phyloP scores from a whole-genome alignment of 2,797 vertebrate species.

The Aratinga solstitialis region DNA sequence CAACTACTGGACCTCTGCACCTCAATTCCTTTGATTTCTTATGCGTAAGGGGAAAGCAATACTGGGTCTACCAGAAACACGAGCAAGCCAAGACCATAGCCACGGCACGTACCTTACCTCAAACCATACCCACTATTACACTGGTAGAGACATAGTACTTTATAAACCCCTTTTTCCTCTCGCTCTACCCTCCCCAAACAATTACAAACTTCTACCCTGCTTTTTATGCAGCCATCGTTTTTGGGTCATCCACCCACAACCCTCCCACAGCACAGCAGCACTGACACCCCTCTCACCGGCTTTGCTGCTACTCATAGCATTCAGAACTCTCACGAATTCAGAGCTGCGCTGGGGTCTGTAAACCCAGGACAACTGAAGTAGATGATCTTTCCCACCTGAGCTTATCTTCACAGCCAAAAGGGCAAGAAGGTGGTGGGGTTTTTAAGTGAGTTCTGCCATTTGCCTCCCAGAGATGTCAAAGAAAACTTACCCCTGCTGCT shows the following conservation, averaged over 20 bases:
- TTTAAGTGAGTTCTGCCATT: not conserved
- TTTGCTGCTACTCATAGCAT: not conserved
- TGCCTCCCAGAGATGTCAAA: accelerated
- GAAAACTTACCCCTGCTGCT: not conserved
- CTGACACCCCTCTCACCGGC: not conserved
- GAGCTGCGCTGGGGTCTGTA: not conserved
- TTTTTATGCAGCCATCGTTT: not conserved
- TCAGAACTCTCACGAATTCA: not conserved
- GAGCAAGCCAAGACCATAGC: not conserved
- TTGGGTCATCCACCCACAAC: not conserved
- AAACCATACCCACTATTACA: accelerated
- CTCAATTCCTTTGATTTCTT: not conserved
- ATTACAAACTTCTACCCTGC: too few relatives aligned
- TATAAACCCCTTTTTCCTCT: not conserved
- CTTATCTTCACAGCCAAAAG: not conserved
- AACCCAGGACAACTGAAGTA: accelerated
- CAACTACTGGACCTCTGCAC: accelerated
- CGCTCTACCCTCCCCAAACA: not conserved
- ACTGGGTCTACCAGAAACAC: accelerated
- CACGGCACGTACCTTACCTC: not conserved
- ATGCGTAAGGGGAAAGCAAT: accelerated
- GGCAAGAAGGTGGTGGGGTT: not conserved
- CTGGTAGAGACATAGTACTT: accelerated
- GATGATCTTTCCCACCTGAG: accelerated
- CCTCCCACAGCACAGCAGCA: not conserved